Evolutionary conservation across 2,797 vertebrate genomes (phyloP), one percentile per base, ranked within the genome.

Genomic region (Clamator glandarius): DNA sequence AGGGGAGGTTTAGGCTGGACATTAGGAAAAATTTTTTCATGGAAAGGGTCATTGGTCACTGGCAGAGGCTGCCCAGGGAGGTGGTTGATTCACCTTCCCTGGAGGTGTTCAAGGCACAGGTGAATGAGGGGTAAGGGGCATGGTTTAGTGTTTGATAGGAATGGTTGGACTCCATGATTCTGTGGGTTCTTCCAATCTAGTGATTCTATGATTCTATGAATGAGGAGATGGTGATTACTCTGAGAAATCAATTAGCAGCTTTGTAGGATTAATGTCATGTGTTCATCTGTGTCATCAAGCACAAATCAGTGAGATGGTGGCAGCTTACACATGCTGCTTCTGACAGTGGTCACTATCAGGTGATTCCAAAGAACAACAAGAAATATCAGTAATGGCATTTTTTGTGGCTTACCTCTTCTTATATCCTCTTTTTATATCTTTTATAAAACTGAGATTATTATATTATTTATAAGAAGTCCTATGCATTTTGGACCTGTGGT

Each of bases 391-490:
- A 42, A 42, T 12, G 9, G 1, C 5, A 15, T 55, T 78, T 73
- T 55, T 69, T n/a, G n/a, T 46, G 26, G 8, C 12, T 62, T 58
- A 51, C 29, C 10, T 50, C 17, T 68, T 55, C 28, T 29, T 62
- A 29, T 39, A 20, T 41, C 4, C n/a, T n/a, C n/a, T n/a, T n/a
- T n/a, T n/a, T n/a, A n/a, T n/a, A n/a, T n/a, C n/a, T n/a, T n/a
- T n/a, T n/a, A n/a, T n/a, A n/a, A n/a, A n/a, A 1, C 6, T 17
- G 5, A 33, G 5, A 2, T 8, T 12, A 20, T 70, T 54, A 4
- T 28, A 50, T 33, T 41, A 15, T 35, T 81, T 46, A 23, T 12
- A 52, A 28, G 41, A 79, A 66, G 7, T 7, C 3, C 1, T 21
- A 9, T 13, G 10, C 6, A 3, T 63, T 67, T 80, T 74, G 41